Percentiles rank a stretch among this genome's conserved stretches.
Conservation (phyloP, 2,113 vertebrate genomes). For the Pterophyllum scalare region DNA sequence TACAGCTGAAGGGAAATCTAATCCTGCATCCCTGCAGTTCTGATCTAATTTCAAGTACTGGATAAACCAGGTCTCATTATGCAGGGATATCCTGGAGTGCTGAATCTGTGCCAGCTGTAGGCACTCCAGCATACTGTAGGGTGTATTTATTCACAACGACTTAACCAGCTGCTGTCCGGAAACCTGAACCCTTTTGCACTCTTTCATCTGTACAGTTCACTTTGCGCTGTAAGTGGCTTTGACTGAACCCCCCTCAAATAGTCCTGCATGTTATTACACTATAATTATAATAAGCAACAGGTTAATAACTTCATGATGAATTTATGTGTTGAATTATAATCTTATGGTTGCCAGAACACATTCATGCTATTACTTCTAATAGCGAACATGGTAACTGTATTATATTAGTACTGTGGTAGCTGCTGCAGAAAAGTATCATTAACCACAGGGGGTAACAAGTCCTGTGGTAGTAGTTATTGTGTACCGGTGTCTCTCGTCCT, state of each 20-base stretch:
- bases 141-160: slow-evolving; percentile 8
- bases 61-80: background rate
- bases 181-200: slow-evolving; percentile 14
- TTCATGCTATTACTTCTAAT: background rate
- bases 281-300: background rate
- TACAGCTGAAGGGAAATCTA: slow-evolving; percentile 10
- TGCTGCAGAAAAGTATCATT: fast-evolving
- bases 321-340: background rate
- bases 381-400: background rate
- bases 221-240: background rate
- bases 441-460: background rate
- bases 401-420: background rate
- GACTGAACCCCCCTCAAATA: background rate
- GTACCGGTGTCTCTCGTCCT: slow-evolving; percentile 93
- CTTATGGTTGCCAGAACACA: background rate
- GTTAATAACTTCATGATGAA: background rate
- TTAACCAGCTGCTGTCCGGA: background rate
- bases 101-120: background rate
- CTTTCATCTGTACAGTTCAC: background rate
- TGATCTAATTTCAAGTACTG: background rate
- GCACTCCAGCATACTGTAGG: background rate
- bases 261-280: background rate
- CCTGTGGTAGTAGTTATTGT: background rate
- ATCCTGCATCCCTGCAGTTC: background rate
- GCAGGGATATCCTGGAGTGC: background rate